Percentiles rank a stretch among this genome's conserved stretches.
phyloP scores from a whole-genome alignment of 2,888 invertebrate genomes.

The Nomada lathburiana region DNA sequence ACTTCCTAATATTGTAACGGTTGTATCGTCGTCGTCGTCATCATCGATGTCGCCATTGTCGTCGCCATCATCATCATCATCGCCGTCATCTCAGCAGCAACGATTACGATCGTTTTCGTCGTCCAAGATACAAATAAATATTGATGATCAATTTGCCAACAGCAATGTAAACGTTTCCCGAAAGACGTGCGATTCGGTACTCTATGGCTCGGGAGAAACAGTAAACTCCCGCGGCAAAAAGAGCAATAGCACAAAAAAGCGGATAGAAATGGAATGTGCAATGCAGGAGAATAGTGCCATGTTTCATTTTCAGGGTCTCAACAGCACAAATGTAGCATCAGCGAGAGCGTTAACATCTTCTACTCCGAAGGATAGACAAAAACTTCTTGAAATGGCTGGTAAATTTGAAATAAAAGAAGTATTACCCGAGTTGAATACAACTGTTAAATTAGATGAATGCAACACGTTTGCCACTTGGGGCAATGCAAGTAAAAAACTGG shows the following conservation, averaged over 20 bases:
- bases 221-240: background rate
- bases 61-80: no score
- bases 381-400: slow-evolving; percentile 20
- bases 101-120: background rate
- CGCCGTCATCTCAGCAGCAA: no score
- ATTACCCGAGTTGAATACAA: background rate
- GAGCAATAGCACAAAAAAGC: background rate
- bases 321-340: background rate
- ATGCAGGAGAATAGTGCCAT: no score
- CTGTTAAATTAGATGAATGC: background rate
- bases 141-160: background rate
- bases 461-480: background rate
- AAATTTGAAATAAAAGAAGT: background rate
- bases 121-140: background rate
- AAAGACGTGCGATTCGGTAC: background rate
- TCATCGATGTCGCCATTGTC: no score
- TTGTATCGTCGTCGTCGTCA: background rate
- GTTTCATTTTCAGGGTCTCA: no score
- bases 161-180: background rate
- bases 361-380: slow-evolving; percentile 20
- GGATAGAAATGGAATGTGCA: no score
- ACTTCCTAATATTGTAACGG: background rate
- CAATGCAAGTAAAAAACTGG: background rate
- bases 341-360: slow-evolving; percentile 33
- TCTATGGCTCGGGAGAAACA: background rate